Evolutionary conservation across 2,888 invertebrate species (phyloP), one percentile per base, ranked within the genome.

Genomic region (Plagodis pulveraria): DNA sequence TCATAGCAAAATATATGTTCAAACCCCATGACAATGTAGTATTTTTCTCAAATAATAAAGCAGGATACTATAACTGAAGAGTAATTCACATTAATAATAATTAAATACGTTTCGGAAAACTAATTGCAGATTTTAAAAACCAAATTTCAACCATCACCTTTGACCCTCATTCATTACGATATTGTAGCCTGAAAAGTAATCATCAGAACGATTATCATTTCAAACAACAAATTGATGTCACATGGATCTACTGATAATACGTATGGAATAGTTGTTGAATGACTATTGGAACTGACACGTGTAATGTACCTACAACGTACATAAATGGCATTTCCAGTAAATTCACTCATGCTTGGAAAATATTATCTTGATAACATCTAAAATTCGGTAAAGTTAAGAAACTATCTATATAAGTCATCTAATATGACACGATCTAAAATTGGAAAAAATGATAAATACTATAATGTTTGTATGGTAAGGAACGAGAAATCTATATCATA

Each of bases 21-120:
- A 92, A 92, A 92, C 92, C 92, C 92, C 92, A 92, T 91, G 73
- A 91, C 91, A 92, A 85, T 22, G 22, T 22, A 22, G 22, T 74
- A 50, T 36, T 53, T 49, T 40, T 56, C 87, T 87, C 87, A 66
- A 74, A 81, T 76, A 77, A 73, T 70, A 70, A 55, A 71, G 55
- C 67, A 36, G 36, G 5, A 36, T 36, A 36, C 7, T 7, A 36
- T 36, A 22, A 22, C 22, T 22, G 6, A 7, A 36, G 36, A 36
- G 8, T 36, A 36, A 36, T 8, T n/a, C n/a, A n/a, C n/a, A n/a
- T n/a, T n/a, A n/a, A n/a, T 36, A 7, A 36, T 36, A 36, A 36
- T 36, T 36, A 22, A 22, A 22, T 22, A 22, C 22, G 22, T 22
- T 22, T 22, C 22, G 22, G 22, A 22, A 22, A 22, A 22, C 22